Conservation (phyloP, 2,797 vertebrate genomes). For the Mastacembelus armatus region DNA sequence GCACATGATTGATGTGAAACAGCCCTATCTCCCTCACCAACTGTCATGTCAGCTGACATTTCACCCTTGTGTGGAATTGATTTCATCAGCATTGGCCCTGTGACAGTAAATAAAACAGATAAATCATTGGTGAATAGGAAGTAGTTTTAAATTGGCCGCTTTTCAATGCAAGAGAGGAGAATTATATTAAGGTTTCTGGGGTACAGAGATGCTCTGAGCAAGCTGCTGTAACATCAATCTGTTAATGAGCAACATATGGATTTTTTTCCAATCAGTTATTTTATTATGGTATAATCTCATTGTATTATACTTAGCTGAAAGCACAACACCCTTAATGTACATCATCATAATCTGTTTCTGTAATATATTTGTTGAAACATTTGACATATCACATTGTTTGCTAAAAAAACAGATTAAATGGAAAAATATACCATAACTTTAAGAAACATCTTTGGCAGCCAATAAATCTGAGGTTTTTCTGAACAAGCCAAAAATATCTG, state of each 20-base stretch:
- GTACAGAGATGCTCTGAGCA: not conserved
- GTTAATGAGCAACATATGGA: conserved; percentile 50
- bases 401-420: not conserved
- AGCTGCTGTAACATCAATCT: conserved; percentile 51
- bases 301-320: conserved; percentile 22
- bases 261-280: conserved; percentile 1
- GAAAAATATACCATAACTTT: conserved; percentile 1
- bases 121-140: conserved; percentile 30
- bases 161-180: conserved; percentile 19
- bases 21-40: conserved; percentile 40
- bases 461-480: conserved; percentile 15
- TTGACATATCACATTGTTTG: conserved; percentile 31
- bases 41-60: conserved; percentile 52
- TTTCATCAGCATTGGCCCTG: conserved; percentile 30
- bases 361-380: conserved; percentile 23
- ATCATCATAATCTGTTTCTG: conserved; percentile 13
- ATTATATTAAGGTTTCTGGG: conserved; percentile 1
- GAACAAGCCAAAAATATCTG: not conserved
- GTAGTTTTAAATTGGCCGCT: conserved; percentile 6
- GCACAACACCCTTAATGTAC: not conserved
- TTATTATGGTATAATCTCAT: conserved; percentile 44
- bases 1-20: conserved; percentile 43
- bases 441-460: not conserved
- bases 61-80: conserved; percentile 35
- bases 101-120: conserved; percentile 32